Evolutionary conservation across 2,113 vertebrate species (phyloP), one percentile per base, ranked within the genome.

Genomic region (Microtus oregoni): DNA sequence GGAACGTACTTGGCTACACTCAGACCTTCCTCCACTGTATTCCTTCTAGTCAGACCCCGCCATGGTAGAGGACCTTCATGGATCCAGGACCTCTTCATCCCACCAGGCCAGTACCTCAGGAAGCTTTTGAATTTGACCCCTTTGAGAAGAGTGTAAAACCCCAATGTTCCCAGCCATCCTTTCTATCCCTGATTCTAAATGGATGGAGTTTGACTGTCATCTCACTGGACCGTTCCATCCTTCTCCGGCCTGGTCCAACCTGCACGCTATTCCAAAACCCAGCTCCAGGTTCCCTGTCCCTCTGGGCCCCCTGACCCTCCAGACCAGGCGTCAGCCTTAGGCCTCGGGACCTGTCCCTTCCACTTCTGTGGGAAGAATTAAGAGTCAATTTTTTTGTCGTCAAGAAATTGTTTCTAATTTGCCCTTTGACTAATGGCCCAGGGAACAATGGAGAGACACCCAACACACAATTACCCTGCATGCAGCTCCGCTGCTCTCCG

Each of bases 401-500:
- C 96, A 85, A 96, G 77, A 97, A 98, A 96, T 97, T 87, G 88
- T 88, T 97, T 85, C 97, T 93, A 65, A 94, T 97, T 97, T 72
- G 1, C 93, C 97, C 77, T 94, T 87, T 68, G 73, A 93, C 82
- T 92, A 82, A 89, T 9, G 50, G 89, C 10, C 32, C 92, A 73
- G 7, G 32, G 97, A 98, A 97, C 96, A 83, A 97, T 11, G 90
- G 10, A 19, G 79, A 58, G 94, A 91, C 94, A 70, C 75, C 97
- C 86, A 22, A 72, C 75, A 78, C 89, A 47, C 94, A 61, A 58
- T 94, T 79, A 93, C 88, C 82, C 6, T 1, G 55, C 91, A 52
- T 6, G 0, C 73, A 0, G 73, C 32, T 11, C 44, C 0, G 68
- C 95, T 7, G 95, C 5, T 6, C 79, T 82, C 77, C 0, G 19